Evolutionary conservation across 2,888 invertebrate species (phyloP).

Genomic region (Choristoneura rosaceana): DNA sequence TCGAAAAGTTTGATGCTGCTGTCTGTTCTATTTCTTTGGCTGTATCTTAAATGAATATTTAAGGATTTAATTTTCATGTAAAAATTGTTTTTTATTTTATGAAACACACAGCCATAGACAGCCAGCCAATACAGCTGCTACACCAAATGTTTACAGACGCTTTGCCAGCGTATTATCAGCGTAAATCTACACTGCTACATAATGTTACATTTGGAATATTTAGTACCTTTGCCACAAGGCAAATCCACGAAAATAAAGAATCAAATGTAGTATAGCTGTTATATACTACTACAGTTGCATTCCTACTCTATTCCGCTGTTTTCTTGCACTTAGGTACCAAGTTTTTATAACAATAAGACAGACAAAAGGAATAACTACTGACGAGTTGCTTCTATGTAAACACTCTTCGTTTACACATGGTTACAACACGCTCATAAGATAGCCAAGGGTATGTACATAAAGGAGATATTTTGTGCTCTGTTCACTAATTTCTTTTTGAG

Average conservation of each 20-base stretch:
- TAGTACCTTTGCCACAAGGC: no score
- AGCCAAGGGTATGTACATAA: background rate
- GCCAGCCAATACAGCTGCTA: no score
- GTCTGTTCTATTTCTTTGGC: no score
- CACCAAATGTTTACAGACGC: no score
- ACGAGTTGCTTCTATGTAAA: slow-evolving; percentile 5
- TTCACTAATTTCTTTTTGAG: slow-evolving; percentile 13
- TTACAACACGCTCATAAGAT: slow-evolving; percentile 18
- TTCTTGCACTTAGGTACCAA: background rate
- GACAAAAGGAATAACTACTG: slow-evolving; percentile 17
- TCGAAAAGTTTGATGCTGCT: background rate
- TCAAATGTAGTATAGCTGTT: background rate
- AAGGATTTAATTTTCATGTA: no score
- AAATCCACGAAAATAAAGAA: background rate
- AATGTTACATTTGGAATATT: no score
- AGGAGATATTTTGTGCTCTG: slow-evolving; percentile 6
- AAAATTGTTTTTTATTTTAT: no score
- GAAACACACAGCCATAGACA: no score
- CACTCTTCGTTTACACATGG: slow-evolving; percentile 4
- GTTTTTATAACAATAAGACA: slow-evolving; percentile 2
- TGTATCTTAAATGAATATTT: no score
- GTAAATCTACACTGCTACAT: no score
- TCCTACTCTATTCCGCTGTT: background rate
- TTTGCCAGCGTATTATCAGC: no score
- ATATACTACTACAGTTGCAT: background rate